phyloP scores from a whole-genome alignment of 1,140 invertebrate species.

The Neodiprion fabricii region DNA sequence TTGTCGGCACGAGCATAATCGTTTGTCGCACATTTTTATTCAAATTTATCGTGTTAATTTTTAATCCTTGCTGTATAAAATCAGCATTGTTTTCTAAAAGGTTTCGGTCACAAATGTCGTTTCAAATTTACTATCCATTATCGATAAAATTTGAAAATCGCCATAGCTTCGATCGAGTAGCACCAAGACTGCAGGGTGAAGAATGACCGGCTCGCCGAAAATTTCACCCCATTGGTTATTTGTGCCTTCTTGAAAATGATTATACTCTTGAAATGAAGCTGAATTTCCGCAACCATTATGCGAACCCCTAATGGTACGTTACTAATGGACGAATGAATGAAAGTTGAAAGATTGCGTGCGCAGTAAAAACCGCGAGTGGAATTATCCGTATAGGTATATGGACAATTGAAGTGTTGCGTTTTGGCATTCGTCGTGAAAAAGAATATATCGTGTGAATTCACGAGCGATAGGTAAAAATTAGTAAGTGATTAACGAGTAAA shows the following conservation, averaged over 20 bases:
- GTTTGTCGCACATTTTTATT: slow-evolving; percentile 48
- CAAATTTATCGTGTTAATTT: not conserved
- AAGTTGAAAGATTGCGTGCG: not conserved
- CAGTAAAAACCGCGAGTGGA: not conserved
- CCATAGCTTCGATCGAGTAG: too few species aligned
- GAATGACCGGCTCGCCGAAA: not conserved
- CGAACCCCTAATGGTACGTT: not conserved
- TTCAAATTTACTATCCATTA: too few species aligned
- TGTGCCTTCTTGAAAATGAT: not conserved
- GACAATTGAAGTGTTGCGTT: slow-evolving; percentile 7
- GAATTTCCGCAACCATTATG: not conserved
- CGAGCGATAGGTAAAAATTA: not conserved
- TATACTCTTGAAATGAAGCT: not conserved
- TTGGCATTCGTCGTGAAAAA: not conserved
- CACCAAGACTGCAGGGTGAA: too few species aligned
- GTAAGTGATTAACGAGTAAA: not conserved
- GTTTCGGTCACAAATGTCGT: too few species aligned
- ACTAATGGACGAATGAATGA: not conserved
- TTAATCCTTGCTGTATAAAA: not conserved
- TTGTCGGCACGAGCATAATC: slow-evolving; percentile 39
- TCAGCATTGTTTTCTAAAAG: not conserved
- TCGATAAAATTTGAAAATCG: too few species aligned
- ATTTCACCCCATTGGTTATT: not conserved
- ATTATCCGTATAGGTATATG: not conserved
- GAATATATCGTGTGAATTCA: not conserved